A percentile compares a stretch with the other conserved stretches of the same genome.
These are phyloP conservation scores for Liasis olivaceus DNA, from an alignment of 2,797 vertebrate species.

Conservation along the genomic window DNA sequence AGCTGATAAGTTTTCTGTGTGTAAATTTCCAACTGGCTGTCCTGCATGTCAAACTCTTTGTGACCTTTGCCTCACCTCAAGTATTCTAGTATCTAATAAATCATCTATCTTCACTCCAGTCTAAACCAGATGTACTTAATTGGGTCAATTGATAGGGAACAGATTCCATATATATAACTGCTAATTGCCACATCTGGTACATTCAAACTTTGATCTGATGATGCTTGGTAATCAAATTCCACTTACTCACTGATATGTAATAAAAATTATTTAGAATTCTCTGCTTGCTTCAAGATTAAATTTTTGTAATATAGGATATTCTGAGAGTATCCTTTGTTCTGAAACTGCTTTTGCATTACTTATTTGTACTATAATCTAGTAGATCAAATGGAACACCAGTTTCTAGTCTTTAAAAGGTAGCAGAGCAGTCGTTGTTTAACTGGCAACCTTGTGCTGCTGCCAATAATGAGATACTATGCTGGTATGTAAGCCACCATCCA, in stretches of 20 bases:
- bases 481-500: not conserved
- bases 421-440: not conserved
- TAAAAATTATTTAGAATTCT: not conserved
- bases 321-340: constrained; percentile 3
- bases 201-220: not conserved
- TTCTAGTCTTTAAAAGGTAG: not conserved
- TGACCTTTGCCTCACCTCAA: not conserved
- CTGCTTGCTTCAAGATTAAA: not conserved
- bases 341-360: constrained; percentile 1
- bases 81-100: constrained; percentile 17
- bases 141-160: not conserved
- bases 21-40: constrained; percentile 21
- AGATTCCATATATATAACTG: not conserved
- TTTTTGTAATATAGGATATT: constrained; percentile 3
- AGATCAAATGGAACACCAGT: not conserved
- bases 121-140: constrained; percentile 1
- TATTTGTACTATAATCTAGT: constrained; percentile 29
- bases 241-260: not conserved
- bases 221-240: not conserved
- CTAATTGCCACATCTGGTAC: not conserved
- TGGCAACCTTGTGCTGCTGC: not conserved
- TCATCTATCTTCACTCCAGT: constrained; percentile 3
- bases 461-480: not conserved
- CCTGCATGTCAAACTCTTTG: not conserved
- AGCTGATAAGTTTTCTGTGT: constrained; percentile 6